phyloP scores from a whole-genome alignment of 1,140 invertebrate species.

The Nephotettix cincticeps region DNA sequence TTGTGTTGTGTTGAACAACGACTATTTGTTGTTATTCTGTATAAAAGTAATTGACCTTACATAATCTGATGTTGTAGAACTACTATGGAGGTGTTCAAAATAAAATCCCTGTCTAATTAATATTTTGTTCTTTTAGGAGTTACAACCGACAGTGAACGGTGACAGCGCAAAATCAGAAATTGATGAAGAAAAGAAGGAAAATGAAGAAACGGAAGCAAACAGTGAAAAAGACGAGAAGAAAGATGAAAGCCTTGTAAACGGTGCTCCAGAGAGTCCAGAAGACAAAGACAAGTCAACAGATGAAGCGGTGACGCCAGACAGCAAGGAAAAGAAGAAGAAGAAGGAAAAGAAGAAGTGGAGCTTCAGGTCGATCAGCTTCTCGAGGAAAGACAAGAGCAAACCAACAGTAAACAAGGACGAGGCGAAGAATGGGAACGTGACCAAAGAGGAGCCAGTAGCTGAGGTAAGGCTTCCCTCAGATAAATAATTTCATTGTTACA shows the following conservation, averaged over 20 bases:
- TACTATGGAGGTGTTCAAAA: no score
- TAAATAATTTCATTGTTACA: no score
- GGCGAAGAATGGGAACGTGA: constrained; percentile 50
- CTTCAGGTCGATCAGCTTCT: constrained; percentile 79
- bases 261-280: constrained; percentile 28
- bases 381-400: constrained; percentile 81
- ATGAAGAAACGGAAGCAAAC: constrained; percentile 48
- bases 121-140: constrained; percentile 59
- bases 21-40: no score
- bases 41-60: no score
- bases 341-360: constrained; percentile 87
- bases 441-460: constrained; percentile 50
- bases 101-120: no score
- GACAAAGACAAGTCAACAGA: constrained; percentile 24
- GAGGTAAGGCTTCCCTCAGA: no score
- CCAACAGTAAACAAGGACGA: constrained; percentile 50
- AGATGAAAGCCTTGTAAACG: constrained; percentile 25
- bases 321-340: constrained; percentile 69
- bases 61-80: no score
- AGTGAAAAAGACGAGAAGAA: constrained; percentile 28
- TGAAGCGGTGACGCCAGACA: constrained; percentile 40
- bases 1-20: no score
- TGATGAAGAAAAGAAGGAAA: constrained; percentile 55
- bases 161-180: constrained; percentile 54
- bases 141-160: constrained; percentile 25